These are phyloP conservation scores for Corvus hawaiiensis DNA, from an alignment of 2,113 vertebrate genomes.

Conservation along the genomic window DNA sequence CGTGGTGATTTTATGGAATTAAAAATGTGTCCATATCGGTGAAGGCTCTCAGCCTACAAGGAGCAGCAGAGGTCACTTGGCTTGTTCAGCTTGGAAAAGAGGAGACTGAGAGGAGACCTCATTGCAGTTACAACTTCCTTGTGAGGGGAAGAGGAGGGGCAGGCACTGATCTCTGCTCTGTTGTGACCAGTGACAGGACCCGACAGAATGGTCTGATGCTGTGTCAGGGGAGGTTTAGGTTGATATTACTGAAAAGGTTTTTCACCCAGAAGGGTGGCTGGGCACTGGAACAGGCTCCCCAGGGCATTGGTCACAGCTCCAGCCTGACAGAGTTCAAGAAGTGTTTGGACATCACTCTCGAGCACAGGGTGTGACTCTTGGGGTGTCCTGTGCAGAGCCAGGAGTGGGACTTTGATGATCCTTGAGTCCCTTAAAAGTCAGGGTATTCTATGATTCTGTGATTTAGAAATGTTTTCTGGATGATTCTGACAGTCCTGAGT, in stretches of 20 bases:
- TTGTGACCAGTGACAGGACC: background rate
- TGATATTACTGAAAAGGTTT: background rate
- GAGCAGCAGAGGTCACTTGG: background rate
- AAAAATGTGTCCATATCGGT: background rate
- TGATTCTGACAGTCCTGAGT: background rate
- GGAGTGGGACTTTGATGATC: background rate
- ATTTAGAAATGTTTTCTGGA: background rate
- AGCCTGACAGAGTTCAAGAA: background rate
- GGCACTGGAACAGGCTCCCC: background rate
- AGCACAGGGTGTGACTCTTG: background rate
- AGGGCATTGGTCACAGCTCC: background rate
- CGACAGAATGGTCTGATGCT: background rate
- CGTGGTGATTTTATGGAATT: background rate
- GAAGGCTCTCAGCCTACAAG: background rate
- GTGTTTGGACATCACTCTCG: fast-evolving
- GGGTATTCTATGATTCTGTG: background rate
- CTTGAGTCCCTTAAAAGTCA: background rate
- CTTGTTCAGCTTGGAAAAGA: background rate
- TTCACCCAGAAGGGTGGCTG: background rate
- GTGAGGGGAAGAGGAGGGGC: background rate
- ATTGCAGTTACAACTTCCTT: fast-evolving
- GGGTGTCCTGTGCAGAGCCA: background rate
- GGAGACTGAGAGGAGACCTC: background rate
- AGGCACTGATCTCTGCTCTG: background rate
- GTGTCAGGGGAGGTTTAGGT: background rate